A percentile compares a stretch with the other conserved stretches of the same genome.
phyloP scores from a whole-genome alignment of 2,113 vertebrate genomes.

The Prionailurus viverrinus region DNA sequence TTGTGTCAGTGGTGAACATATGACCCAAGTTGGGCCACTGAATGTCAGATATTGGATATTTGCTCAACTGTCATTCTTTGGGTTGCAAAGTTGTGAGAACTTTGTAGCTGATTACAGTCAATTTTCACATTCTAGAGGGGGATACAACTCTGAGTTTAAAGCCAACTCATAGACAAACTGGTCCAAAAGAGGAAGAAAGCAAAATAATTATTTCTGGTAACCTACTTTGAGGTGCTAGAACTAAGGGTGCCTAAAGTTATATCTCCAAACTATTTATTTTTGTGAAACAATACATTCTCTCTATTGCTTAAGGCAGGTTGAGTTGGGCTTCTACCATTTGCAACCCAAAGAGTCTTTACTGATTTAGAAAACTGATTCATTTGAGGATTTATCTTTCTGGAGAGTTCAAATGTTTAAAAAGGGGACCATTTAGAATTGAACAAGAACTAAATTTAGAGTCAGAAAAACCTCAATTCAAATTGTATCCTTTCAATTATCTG shows the following conservation, averaged over 20 bases:
- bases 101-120: neutral
- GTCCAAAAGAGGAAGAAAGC: neutral
- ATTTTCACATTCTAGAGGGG: neutral
- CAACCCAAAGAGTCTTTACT: neutral
- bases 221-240: neutral
- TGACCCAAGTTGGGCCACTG: neutral
- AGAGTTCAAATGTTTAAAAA: slow-evolving; percentile 21
- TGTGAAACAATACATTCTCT: neutral
- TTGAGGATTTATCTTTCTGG: slow-evolving; percentile 15
- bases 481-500: neutral
- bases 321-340: neutral
- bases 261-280: neutral
- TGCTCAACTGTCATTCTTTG: neutral
- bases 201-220: neutral
- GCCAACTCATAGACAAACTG: neutral
- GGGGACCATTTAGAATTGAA: neutral
- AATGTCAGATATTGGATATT: neutral
- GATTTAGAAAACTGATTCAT: slow-evolving; percentile 10
- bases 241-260: neutral
- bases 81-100: neutral
- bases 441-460: neutral
- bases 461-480: slow-evolving; percentile 30
- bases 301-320: neutral
- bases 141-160: neutral
- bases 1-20: neutral